A percentile compares a stretch with the other conserved stretches of the same genome.
phyloP scores from a whole-genome alignment of 2,113 vertebrate genomes.

The Terrapene triunguis region DNA sequence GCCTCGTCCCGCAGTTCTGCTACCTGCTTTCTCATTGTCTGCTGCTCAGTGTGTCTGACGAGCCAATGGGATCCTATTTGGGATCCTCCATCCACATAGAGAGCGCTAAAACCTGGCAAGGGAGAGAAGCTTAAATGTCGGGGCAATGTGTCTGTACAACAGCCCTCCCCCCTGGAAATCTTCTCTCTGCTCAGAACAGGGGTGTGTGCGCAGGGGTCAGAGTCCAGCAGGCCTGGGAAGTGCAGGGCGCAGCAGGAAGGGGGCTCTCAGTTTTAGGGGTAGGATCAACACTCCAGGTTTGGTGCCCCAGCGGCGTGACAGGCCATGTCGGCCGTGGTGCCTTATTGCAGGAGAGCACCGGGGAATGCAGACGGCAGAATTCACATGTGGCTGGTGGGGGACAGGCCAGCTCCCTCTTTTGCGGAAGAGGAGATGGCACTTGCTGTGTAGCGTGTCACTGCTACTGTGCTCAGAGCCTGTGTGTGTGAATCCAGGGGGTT shows the following conservation, averaged over 20 bases:
- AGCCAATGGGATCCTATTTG: background rate
- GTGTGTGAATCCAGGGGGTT: background rate
- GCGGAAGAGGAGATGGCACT: accelerated
- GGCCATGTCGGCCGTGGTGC: background rate
- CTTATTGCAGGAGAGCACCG: background rate
- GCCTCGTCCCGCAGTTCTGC: background rate
- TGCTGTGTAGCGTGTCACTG: accelerated
- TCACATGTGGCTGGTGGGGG: background rate
- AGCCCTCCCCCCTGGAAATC: too few relatives aligned
- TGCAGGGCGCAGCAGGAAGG: background rate
- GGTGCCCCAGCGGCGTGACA: background rate
- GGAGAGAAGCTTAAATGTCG: background rate
- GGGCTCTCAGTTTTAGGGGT: background rate
- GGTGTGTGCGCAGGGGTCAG: too few relatives aligned
- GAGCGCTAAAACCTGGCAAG: background rate
- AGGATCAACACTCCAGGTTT: background rate
- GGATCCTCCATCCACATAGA: background rate
- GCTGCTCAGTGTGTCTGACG: background rate
- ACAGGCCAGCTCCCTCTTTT: background rate
- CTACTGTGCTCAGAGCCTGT: background rate
- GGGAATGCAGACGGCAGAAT: background rate
- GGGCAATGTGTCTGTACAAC: too few relatives aligned
- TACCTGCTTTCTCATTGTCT: background rate
- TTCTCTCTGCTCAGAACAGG: background rate
- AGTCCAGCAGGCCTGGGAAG: background rate